Evolutionary conservation across 2,113 vertebrate genomes (phyloP).

Genomic region (Ibidorhyncha struthersii): DNA sequence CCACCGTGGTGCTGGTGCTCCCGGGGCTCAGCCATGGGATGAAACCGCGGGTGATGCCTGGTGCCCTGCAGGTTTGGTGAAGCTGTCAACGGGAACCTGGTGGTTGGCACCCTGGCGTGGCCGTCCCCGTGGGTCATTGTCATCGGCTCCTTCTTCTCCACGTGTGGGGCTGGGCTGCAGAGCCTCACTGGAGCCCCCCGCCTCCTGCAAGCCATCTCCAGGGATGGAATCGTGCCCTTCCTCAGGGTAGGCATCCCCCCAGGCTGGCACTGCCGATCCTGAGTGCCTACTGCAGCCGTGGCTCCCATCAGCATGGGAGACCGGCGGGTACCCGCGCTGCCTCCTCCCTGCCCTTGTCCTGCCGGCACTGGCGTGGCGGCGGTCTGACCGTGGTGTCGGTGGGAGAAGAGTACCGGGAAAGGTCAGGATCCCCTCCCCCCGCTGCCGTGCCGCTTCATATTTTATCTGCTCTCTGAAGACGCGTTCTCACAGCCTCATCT

Average conservation of each 20-base stretch:
- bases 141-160: conserved; percentile 97
- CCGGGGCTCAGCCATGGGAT: rapidly evolving
- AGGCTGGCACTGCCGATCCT: rapidly evolving
- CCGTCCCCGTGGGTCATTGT: conserved; percentile 97
- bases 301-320: too few species aligned
- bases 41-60: not conserved
- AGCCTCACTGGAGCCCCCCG: conserved; percentile 95
- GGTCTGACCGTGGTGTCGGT: not conserved
- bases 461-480: conserved; percentile 46
- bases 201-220: conserved; percentile 93
- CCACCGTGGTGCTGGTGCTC: rapidly evolving
- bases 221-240: conserved; percentile 93
- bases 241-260: conserved; percentile 82
- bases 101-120: conserved; percentile 95
- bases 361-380: rapidly evolving
- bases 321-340: not conserved
- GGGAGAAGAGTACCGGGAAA: not conserved
- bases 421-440: conserved; percentile 11
- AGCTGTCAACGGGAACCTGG: conserved; percentile 93
- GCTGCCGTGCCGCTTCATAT: not conserved
- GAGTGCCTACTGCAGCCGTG: not conserved
- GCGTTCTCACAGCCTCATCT: conserved; percentile 37
- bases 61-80: conserved; percentile 88
- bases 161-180: conserved; percentile 94
- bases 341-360: not conserved